Evolutionary conservation across 2,888 invertebrate species (phyloP).

Genomic region (Apodemia duryi): DNA sequence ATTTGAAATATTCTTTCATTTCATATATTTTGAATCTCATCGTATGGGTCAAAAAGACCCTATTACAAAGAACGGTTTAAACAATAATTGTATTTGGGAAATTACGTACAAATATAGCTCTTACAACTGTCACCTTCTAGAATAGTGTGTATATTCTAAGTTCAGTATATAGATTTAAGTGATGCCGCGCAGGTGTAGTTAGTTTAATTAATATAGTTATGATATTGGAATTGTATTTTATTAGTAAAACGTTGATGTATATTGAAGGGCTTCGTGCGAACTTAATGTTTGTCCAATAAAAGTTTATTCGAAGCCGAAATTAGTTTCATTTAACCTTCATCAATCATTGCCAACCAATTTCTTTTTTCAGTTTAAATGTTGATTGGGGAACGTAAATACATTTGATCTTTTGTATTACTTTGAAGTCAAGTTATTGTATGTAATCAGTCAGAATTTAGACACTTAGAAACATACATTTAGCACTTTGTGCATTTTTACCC

Average conservation of each 20-base stretch:
- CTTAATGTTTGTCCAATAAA: slow-evolving; percentile 72
- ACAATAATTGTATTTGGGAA: slow-evolving; percentile 17
- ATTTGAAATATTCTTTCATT: slow-evolving; percentile 25
- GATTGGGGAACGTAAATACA: not conserved
- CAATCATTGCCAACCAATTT: slow-evolving; percentile 22
- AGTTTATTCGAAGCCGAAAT: slow-evolving; percentile 66
- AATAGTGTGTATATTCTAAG: slow-evolving; percentile 49
- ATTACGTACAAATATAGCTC: slow-evolving; percentile 58
- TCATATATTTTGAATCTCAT: slow-evolving; percentile 1
- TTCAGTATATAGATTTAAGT: slow-evolving; percentile 30
- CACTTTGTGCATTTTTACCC: too few relatives aligned
- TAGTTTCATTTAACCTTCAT: slow-evolving; percentile 44
- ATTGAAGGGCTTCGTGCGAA: slow-evolving; percentile 56
- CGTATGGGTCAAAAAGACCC: slow-evolving; percentile 6
- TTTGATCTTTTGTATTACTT: not conserved
- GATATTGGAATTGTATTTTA: slow-evolving; percentile 50
- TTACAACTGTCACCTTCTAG: slow-evolving; percentile 66
- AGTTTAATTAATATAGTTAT: slow-evolving; percentile 46
- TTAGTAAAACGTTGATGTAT: slow-evolving; percentile 65
- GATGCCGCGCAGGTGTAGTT: slow-evolving; percentile 37
- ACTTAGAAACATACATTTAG: too few relatives aligned
- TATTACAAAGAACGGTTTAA: slow-evolving; percentile 10
- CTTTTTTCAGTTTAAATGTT: slow-evolving; percentile 1
- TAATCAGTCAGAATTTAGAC: not conserved
- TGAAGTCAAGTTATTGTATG: not conserved